Conservation (phyloP, 2,888 invertebrate genomes). For the Corbicula japonica region DNA sequence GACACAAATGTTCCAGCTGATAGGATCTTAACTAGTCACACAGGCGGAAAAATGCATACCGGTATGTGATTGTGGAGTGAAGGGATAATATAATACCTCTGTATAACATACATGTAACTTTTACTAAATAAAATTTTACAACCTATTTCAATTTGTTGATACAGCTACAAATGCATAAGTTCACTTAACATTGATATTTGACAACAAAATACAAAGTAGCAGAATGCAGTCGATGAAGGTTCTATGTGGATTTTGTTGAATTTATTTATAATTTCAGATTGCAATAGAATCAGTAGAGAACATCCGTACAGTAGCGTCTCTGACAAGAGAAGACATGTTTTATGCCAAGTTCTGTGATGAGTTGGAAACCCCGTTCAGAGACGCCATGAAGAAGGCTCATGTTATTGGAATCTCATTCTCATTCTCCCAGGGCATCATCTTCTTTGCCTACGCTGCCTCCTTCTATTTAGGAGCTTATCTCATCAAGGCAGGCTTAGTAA, state of each 20-base stretch:
- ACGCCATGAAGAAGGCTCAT: constrained; percentile 78
- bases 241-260: neutral
- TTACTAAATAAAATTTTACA: neutral
- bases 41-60: too few relatives aligned
- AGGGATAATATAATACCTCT: neutral
- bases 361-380: constrained; percentile 74
- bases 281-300: constrained; percentile 84
- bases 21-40: too few relatives aligned
- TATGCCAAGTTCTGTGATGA: constrained; percentile 69
- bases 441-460: constrained; percentile 88
- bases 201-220: neutral
- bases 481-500: constrained; percentile 87
- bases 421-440: constrained; percentile 88
- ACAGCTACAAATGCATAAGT: neutral
- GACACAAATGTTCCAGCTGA: too few relatives aligned
- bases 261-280: constrained; percentile 67
- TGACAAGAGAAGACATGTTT: constrained; percentile 82
- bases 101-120: neutral
- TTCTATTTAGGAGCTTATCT: constrained; percentile 88
- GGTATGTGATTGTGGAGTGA: neutral
- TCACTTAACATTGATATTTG: neutral
- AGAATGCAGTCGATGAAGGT: neutral
- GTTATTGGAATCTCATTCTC: constrained; percentile 80
- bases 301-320: constrained; percentile 84
- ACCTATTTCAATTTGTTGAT: neutral